A percentile compares a stretch with the other conserved stretches of the same genome.
Evolutionary conservation across 2,113 vertebrate species (phyloP).

Genomic region (Galemys pyrenaicus): DNA sequence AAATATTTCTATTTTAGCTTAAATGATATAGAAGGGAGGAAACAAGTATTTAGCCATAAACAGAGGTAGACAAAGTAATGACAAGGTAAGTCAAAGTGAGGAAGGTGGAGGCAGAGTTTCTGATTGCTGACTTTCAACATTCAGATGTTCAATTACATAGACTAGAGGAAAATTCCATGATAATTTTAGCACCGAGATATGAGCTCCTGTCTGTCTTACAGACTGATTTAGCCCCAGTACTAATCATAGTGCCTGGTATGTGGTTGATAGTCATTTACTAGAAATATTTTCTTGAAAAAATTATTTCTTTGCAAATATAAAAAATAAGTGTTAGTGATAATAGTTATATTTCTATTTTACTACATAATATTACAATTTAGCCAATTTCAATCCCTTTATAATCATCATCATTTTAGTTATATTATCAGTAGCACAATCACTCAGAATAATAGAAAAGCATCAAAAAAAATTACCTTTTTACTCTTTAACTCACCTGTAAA

Average conservation of each 20-base stretch:
- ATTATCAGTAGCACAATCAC: not conserved
- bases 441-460: not conserved
- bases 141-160: not conserved
- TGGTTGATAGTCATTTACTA: not conserved
- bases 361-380: not conserved
- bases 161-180: not conserved
- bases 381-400: not conserved
- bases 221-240: not conserved
- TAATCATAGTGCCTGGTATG: not conserved
- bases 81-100: not conserved
- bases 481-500: not conserved
- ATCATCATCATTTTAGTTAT: not conserved
- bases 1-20: not conserved
- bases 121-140: not conserved
- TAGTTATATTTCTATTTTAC: not conserved
- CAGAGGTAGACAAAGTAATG: not conserved
- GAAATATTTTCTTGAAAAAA: slow-evolving; percentile 38
- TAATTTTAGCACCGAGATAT: not conserved
- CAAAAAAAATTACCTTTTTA: not conserved
- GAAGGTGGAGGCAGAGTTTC: not conserved
- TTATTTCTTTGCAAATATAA: not conserved
- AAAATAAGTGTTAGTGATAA: not conserved
- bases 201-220: not conserved
- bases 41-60: not conserved
- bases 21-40: not conserved